Conservation (phyloP, 2,888 invertebrate genomes). For the Bibio marci region DNA sequence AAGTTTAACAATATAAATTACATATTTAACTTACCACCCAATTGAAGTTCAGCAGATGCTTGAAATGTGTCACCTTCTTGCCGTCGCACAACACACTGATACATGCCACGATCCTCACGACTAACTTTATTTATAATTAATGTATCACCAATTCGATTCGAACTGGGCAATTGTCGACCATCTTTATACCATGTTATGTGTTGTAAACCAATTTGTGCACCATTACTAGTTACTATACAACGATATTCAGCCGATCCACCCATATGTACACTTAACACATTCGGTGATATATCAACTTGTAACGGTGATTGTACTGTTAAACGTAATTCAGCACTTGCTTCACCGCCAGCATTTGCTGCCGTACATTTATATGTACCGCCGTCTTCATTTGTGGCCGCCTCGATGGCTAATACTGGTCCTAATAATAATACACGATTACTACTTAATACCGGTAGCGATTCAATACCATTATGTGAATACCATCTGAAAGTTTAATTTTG, state of each 20-base stretch:
- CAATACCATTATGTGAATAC: constrained; percentile 48
- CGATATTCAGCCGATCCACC: constrained; percentile 57
- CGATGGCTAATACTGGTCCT: constrained; percentile 51
- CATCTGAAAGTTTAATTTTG: constrained; percentile 32
- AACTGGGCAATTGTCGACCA: constrained; percentile 45
- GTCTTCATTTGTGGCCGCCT: constrained; percentile 52
- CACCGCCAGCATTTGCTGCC: constrained; percentile 50
- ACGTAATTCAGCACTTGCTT: constrained; percentile 47
- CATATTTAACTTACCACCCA: constrained; percentile 40
- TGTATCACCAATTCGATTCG: constrained; percentile 44
- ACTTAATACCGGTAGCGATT: constrained; percentile 42
- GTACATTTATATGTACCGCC: constrained; percentile 50
- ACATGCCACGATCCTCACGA: constrained; percentile 58
- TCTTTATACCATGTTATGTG: constrained; percentile 50
- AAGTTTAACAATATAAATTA: no score
- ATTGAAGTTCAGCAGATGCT: constrained; percentile 53
- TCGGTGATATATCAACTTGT: constrained; percentile 47
- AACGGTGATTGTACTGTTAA: constrained; percentile 47
- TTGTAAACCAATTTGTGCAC: constrained; percentile 35
- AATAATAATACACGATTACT: constrained; percentile 46
- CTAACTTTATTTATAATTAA: constrained; percentile 47
- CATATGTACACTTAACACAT: constrained; percentile 51
- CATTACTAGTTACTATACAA: constrained; percentile 39
- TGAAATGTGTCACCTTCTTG: constrained; percentile 59
- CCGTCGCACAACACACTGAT: constrained; percentile 53